Evolutionary conservation across 2,888 invertebrate genomes (phyloP), one percentile per base, ranked within the genome.

Genomic region (Fabriciana adippe): DNA sequence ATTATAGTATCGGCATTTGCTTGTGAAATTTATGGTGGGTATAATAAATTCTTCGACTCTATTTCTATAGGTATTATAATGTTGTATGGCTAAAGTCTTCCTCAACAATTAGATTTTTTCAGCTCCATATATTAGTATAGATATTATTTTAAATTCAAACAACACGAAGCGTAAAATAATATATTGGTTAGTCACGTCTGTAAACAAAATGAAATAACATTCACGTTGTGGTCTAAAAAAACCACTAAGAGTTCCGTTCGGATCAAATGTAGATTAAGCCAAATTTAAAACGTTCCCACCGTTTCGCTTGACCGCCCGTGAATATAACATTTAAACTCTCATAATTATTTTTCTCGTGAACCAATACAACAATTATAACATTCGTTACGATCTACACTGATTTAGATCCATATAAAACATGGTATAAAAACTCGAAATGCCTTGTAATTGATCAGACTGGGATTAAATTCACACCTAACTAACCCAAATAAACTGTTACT

Each of bases 321-420:
- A 88, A 89, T 87, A 81, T 87, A 84, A 82, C 83, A 80, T 86
- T 87, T 78, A 80, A 83, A 84, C 81, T 79, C 83, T 83, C 81
- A 85, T 89, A 88, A 92, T 91, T 90, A 89, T 90, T 88, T 88
- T 83, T 84, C 84, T 87, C 82, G 84, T 85, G 88, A 88, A 87
- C 88, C 90, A 89, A 90, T 91, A 90, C 86, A 85, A 85, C 87
- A 86, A 90, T 89, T 89, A 85, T 79, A 81, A 76, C 80, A 89
- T 92, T 90, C 88, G 91, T 85, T 85, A 89, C 88, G 90, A 87
- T 82, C 82, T 77, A 75, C 83, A 82, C 80, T 81, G 81, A 76
- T 77, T 85, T 78, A 76, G 79, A 80, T 80, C 78, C 81, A 84
- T 82, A 85, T 82, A 83, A 81, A 67, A 72, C 69, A 72, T 70